Base-by-base conservation (phyloP, 2,888 invertebrate species). In the Lepidochitona cinerea region DNA sequence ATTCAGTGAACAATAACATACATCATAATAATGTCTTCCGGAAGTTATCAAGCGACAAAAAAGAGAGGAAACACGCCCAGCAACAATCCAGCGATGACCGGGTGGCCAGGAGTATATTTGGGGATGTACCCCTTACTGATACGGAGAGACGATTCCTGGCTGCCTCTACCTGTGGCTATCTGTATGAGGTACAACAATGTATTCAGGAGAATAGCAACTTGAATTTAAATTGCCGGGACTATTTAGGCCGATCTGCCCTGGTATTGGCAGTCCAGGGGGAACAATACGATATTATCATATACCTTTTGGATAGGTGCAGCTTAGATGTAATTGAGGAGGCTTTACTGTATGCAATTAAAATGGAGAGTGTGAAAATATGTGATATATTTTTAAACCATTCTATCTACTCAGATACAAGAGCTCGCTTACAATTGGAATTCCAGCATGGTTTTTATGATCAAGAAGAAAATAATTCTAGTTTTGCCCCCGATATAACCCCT, bases 141-240 rank as follows among this genome's bases (percentile, higher is more conserved):
- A 75, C 79, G 9, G 82, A 82, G 71, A 69, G 82, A 0, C 71
- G 79, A 12, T 80, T 79, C 68, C 73, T 82, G 59, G 73, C 77
- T 35, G 73, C 80, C 12, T 79, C 81, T 7, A 75, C 73, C 36
- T 74, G 72, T 49, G 82, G 81, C 7, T 76, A 79, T 67, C 71
- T 80, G 26, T 71, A 71, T 12, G 77, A 77, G 9, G 54, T 82
- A 35, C 75, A 77, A 37, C 72, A 76, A 37, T 77, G 79, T 69
- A 70, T 80, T 12, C 74, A 77, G 36, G 82, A 79, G 68, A 72
- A 76, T n/a, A 74, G 80, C 23, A 72, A 68, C 12, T 73, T 82
- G n/a, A 83, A 81, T 68, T 66, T 83, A n/a, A 81, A 81, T 73
- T 82, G 82, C 64, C 68, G 80, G 9, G 83, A 83, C 68, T 81